A percentile compares a stretch with the other conserved stretches of the same genome.
Evolutionary conservation across 2,113 vertebrate species (phyloP).

Genomic region (Carassius gibelio): DNA sequence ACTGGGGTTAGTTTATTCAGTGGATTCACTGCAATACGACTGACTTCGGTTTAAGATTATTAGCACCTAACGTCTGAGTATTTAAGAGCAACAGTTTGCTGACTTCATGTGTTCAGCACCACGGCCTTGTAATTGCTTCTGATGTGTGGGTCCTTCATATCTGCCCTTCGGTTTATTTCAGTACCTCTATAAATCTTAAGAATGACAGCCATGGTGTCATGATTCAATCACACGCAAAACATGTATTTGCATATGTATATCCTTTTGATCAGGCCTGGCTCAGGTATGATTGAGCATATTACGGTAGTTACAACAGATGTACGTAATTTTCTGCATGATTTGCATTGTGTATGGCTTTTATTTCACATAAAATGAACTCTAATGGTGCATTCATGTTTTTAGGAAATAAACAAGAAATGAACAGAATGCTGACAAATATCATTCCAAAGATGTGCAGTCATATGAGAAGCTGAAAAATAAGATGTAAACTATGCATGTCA

Average conservation of each 20-base stretch:
- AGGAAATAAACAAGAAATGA: not conserved
- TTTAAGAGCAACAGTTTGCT: conserved; percentile 25
- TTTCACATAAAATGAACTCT: not conserved
- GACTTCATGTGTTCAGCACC: not conserved
- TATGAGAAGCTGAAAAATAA: not conserved
- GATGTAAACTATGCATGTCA: not conserved
- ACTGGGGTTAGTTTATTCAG: not conserved
- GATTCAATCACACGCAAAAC: not conserved
- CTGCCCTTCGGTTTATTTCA: conserved; percentile 1
- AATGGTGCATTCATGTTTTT: not conserved
- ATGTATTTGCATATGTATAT: not conserved
- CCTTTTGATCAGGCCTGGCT: not conserved
- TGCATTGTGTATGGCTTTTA: not conserved
- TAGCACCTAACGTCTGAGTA: not conserved
- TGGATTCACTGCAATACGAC: not conserved
- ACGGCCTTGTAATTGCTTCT: conserved; percentile 13
- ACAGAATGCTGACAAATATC: not conserved
- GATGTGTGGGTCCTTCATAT: no score
- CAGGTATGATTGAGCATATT: not conserved
- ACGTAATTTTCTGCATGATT: not conserved
- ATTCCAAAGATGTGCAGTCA: not conserved
- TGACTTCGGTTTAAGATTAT: not conserved
- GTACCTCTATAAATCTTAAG: not conserved
- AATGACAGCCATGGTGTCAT: conserved; percentile 8
- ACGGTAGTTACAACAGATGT: not conserved